phyloP scores from a whole-genome alignment of 2,113 vertebrate genomes.

The Scytalopus superciliaris region DNA sequence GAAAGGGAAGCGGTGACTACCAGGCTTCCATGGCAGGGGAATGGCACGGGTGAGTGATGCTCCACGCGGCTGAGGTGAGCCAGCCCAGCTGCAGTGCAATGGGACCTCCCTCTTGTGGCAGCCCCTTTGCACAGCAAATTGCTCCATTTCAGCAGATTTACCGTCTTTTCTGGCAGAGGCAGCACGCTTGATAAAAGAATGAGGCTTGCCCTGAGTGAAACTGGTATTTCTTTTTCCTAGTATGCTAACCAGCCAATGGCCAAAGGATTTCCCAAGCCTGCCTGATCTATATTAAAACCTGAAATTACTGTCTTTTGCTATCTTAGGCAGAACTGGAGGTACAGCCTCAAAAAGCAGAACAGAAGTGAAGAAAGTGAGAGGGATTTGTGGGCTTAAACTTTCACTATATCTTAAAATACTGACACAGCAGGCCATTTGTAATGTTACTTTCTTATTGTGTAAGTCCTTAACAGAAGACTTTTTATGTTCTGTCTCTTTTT shows the following conservation, averaged over 20 bases:
- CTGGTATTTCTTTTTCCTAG: background rate
- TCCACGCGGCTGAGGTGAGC: rapidly evolving
- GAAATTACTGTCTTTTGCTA: background rate
- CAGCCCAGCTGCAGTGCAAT: background rate
- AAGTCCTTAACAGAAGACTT: background rate
- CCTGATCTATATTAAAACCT: background rate
- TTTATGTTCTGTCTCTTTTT: background rate
- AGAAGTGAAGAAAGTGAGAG: background rate
- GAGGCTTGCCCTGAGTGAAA: background rate
- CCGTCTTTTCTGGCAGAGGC: too few species aligned
- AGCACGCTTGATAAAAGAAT: rapidly evolving
- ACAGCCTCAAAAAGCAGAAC: background rate
- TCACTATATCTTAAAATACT: background rate
- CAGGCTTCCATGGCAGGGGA: rapidly evolving
- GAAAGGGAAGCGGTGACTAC: rapidly evolving
- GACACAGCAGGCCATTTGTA: background rate
- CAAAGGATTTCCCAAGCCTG: background rate
- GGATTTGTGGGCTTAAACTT: background rate
- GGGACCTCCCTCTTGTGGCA: conserved; percentile 29
- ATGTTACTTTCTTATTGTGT: background rate
- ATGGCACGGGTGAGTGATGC: background rate
- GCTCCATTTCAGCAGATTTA: background rate
- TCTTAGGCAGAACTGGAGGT: background rate
- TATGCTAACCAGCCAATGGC: rapidly evolving
- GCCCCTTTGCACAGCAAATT: background rate